A percentile compares a stretch with the other conserved stretches of the same genome.
Evolutionary conservation across 2,888 invertebrate genomes (phyloP).

Genomic region (Seladonia tumulorum): DNA sequence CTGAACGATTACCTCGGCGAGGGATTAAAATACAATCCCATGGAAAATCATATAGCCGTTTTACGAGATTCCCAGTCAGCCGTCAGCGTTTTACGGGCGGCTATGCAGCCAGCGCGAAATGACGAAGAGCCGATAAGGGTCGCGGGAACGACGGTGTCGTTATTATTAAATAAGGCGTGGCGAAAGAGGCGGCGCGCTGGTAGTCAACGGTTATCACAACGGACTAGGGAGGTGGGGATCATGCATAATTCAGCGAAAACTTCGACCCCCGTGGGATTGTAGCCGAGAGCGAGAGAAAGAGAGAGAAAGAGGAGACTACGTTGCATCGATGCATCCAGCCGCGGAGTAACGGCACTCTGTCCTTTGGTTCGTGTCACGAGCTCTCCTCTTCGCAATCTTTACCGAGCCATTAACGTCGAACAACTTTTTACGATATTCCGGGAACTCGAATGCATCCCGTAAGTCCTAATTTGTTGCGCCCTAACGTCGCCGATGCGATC

Average conservation of each 20-base stretch:
- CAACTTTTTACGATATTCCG: constrained; percentile 60
- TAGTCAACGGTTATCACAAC: constrained; percentile 55
- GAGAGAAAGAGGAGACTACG: background rate
- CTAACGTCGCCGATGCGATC: background rate
- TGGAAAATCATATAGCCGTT: constrained; percentile 3
- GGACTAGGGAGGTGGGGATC: constrained; percentile 57
- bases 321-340: constrained; percentile 62
- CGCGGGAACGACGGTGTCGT: constrained; percentile 40
- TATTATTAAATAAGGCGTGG: constrained; percentile 69
- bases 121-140: constrained; percentile 41
- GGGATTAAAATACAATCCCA: constrained; percentile 4
- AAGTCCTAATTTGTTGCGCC: background rate
- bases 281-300: constrained; percentile 30
- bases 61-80: constrained; percentile 1
- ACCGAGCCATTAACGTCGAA: constrained; percentile 68
- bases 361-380: constrained; percentile 52
- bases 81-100: background rate
- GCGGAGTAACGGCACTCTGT: constrained; percentile 63
- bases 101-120: constrained; percentile 17
- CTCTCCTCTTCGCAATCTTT: constrained; percentile 63
- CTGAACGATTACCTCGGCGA: background rate
- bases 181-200: constrained; percentile 45
- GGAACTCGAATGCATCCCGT: background rate
- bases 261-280: constrained; percentile 56
- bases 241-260: constrained; percentile 76